Conservation (phyloP, 1,140 invertebrate species). For the Diorhabda carinulata region DNA sequence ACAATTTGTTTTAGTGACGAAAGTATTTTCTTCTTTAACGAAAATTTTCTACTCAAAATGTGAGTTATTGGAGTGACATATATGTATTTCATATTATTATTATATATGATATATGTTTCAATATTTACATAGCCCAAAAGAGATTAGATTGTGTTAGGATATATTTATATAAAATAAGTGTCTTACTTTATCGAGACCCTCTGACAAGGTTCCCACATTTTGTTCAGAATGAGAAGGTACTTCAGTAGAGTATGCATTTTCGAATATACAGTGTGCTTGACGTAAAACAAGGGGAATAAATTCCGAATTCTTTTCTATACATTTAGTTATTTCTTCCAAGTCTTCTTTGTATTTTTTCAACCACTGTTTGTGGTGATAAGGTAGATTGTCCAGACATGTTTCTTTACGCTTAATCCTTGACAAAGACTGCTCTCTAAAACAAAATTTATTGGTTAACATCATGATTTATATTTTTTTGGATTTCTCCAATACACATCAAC, state of each 20-base stretch:
- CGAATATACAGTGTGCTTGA: slow-evolving; percentile 80
- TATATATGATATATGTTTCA: too few relatives aligned
- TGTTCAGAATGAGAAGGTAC: slow-evolving; percentile 42
- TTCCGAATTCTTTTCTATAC: slow-evolving; percentile 79
- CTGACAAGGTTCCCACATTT: slow-evolving; percentile 38
- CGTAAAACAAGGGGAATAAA: slow-evolving; percentile 80
- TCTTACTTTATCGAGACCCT: slow-evolving; percentile 50
- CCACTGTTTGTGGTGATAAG: slow-evolving; percentile 69
- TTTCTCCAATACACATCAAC: slow-evolving; percentile 33
- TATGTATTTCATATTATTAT: too few relatives aligned
- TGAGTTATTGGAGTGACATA: too few relatives aligned
- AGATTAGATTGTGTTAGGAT: too few relatives aligned
- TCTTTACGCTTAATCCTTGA: slow-evolving; percentile 68
- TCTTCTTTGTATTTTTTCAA: slow-evolving; percentile 73
- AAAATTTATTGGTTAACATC: slow-evolving; percentile 24
- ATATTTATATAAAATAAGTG: not conserved
- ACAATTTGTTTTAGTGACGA: too few relatives aligned
- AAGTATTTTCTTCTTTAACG: too few relatives aligned
- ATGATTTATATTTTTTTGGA: slow-evolving; percentile 45
- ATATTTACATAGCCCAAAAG: too few relatives aligned
- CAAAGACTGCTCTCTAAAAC: slow-evolving; percentile 56
- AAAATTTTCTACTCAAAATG: too few relatives aligned
- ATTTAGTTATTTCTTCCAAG: slow-evolving; percentile 67
- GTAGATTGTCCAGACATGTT: slow-evolving; percentile 69
- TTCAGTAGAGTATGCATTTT: slow-evolving; percentile 57